Base-by-base conservation (phyloP, 2,797 vertebrate genomes). In the Aratinga solstitialis region DNA sequence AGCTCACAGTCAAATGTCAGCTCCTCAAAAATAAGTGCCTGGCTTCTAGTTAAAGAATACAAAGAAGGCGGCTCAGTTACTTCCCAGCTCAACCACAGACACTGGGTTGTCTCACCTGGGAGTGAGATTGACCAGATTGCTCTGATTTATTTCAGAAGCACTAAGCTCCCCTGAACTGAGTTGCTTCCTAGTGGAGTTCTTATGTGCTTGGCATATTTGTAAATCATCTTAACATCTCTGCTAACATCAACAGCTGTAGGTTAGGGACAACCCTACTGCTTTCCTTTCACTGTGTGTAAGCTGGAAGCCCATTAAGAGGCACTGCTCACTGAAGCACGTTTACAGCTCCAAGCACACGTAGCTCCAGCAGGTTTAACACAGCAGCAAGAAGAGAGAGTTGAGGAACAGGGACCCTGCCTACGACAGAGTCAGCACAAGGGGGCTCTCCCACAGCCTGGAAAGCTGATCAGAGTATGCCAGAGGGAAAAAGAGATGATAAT, bases 1-100 rank as follows among this genome's bases (percentile, higher is more conserved):
- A 91, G 53, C 62, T 94, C 40, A 32, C 63, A 84, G 90, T 68
- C 68, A 75, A 94, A 94, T 69, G 59, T 88, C 92, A 95, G 65
- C 63, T 74, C 26, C 93, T 93, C 77, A 88, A 84, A 95, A 75
- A 72, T 61, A 63, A 82, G 48, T 21, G 11, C 17, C 3, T 90
- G 69, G 62, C 32, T 84, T 58, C 77, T 87, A 77, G 86, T 87
- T 90, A 73, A 90, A 71, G 40, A 92, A 71, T 34, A 38, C 34
- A 34, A 95, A 65, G 59, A 43, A 69, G 82, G 3, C 1, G 21
- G 43, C 11, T 63, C 7, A 2, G n/a, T 42, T 65, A 96, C 78
- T 74, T 82, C 67, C 61, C 77, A 90, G 59, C 67, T 91, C 0
- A 0, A 83, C 67, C 71, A 93, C 87, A 66, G 36, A 53, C 18